Evolutionary conservation across 2,888 invertebrate genomes (phyloP), one percentile per base, ranked within the genome.

Genomic region (Leucozona laternaria): DNA sequence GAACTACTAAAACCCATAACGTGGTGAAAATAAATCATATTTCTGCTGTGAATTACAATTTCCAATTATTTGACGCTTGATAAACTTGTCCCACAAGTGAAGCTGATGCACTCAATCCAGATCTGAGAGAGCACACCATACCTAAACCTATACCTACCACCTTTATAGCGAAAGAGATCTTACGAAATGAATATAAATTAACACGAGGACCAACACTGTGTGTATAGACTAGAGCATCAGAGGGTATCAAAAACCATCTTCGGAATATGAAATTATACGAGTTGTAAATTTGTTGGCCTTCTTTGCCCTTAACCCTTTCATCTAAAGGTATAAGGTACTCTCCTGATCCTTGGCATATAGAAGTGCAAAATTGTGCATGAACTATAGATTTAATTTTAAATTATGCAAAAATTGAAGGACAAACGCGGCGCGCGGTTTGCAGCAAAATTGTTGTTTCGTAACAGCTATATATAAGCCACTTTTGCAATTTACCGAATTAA

Each of bases 1-100:
- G 28, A 70, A 81, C 50, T 11, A 81, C 50, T 11, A 20, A 62
- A 72, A 31, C 34, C 40, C 45, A 72, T 45, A 73, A 58, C 37
- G 15, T 58, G 31, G 57, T 50, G 53, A 68, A 40, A 53, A 70
- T 15, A 25, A 60, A 48, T 31, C 50, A 48, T 31, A 34, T 45
- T 60, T 28, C 53, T 79, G 25, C n/a, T n/a, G 43, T 73, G 57
- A 85, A 85, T 85, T 81, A 81, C 85, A 85, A 85, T 81, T 85
- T 81, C 81, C 81, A 85, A 85, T 85, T 77, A 81, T 77, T 80
- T 77, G 76, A 43, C 66, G 34, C 80, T 76, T 77, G 76, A 85
- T 73, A 77, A 60, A 81, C 57, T 60, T 68, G 68, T 68, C 68
- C 25, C 25, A 25, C 68, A 25, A 17, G 8, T 37, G 45, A 20